phyloP scores from a whole-genome alignment of 2,113 vertebrate genomes.

The Cygnus buccinator region DNA sequence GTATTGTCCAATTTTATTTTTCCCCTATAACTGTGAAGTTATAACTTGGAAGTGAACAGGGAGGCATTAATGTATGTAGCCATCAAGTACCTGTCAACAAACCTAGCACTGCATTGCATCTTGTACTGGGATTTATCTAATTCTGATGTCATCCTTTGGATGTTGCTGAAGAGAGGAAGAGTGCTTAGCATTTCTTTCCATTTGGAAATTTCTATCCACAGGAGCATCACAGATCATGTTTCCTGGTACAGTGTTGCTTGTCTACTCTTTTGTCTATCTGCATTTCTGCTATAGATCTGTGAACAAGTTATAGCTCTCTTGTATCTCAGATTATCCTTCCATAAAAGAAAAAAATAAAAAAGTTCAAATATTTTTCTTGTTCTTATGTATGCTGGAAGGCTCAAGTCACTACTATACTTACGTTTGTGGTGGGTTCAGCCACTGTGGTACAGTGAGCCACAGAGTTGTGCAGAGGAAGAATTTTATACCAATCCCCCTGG shows the following conservation, averaged over 20 bases:
- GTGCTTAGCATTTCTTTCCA: not conserved
- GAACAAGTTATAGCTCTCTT: fast-evolving
- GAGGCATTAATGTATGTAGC: not conserved
- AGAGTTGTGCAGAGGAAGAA: not conserved
- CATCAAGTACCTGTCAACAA: not conserved
- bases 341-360: not conserved
- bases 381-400: not conserved
- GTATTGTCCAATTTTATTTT: not conserved
- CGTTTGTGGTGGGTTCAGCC: not conserved
- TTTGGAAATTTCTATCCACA: not conserved
- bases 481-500: not conserved
- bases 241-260: not conserved
- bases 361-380: not conserved
- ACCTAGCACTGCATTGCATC: not conserved
- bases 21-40: not conserved
- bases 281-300: not conserved
- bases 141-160: not conserved
- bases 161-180: not conserved
- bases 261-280: not conserved
- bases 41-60: not conserved
- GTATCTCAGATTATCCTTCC: not conserved
- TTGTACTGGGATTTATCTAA: not conserved
- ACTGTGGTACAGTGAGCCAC: not conserved
- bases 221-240: fast-evolving
- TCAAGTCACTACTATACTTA: not conserved